Evolutionary conservation across 92 coral and sea anemone species (phyloP).

Genomic region (Heteractis magnifica): DNA sequence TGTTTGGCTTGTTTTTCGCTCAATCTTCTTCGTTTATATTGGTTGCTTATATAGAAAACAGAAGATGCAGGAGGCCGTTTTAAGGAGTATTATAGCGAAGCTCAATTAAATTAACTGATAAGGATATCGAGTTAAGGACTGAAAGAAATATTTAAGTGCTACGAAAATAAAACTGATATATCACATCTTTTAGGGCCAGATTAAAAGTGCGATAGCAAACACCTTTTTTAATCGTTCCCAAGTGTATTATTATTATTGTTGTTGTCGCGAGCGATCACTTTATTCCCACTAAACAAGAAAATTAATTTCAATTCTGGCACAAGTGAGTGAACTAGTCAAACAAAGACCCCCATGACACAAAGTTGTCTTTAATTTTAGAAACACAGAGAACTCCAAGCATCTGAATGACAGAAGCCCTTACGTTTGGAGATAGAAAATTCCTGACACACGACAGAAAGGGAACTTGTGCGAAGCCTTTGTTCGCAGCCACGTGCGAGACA

Average conservation of each 20-base stretch:
- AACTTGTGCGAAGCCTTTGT: background rate
- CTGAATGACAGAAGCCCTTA: background rate
- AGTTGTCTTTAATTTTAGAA: background rate
- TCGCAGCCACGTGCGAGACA: background rate
- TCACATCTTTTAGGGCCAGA: background rate
- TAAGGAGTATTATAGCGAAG: background rate
- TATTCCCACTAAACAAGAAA: background rate
- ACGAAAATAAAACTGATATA: background rate
- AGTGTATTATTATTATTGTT: too few species aligned
- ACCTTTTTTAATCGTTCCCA: background rate
- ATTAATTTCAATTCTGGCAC: background rate
- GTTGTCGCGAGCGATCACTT: background rate
- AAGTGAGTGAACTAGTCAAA: background rate
- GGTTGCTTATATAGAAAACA: background rate
- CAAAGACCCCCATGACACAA: background rate
- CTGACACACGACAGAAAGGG: background rate
- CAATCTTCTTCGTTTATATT: background rate
- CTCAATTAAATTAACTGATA: background rate
- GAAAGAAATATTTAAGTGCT: background rate
- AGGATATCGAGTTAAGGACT: constrained; percentile 2
- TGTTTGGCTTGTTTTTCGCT: background rate
- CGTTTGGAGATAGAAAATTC: background rate
- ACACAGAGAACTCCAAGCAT: background rate
- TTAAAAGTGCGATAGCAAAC: background rate
- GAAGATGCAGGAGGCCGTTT: background rate